Evolutionary conservation across 2,888 invertebrate species (phyloP), one percentile per base, ranked within the genome.

Genomic region (Hypena proboscidalis): DNA sequence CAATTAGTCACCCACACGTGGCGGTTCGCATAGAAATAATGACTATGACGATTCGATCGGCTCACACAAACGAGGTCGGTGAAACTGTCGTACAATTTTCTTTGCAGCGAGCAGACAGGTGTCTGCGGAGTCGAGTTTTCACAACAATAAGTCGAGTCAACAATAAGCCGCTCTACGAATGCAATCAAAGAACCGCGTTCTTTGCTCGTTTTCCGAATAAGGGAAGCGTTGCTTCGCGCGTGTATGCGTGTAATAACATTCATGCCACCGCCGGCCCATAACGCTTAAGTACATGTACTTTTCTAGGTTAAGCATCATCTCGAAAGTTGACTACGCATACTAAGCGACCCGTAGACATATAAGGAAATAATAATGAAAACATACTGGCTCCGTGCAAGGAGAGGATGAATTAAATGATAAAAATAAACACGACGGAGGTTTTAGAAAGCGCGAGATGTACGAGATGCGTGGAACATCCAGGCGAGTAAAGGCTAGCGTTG

Each of bases 1-100:
- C 77, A 77, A 82, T 84, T 79, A 83, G 70, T 77, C 73, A 74
- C 56, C 64, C 60, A 59, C 82, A 80, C 74, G 75, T 82, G 82
- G 58, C 56, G 53, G 70, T 78, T 83, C 80, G 67, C 80, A 81
- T 61, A 67, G 64, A 54, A 58, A 70, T 72, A 75, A 74, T 72
- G 69, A 70, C 55, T 56, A 52, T 50, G 65, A 58, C 63, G 35
- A 58, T 70, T 70, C 73, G 73, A 72, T 71, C 67, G 67, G 52
- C 50, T 62, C 54, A 54, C 51, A 54, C 64, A 51, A 75, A 58
- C 63, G 69, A 70, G 74, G 77, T 70, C 72, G 71, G 72, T 62
- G 74, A 74, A 77, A 75, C 73, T 58, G 55, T 52, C 50, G 58
- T 51, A 63, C 65, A 61, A 70, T 73, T 72, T 78, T 71, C 70